phyloP scores from a whole-genome alignment of 2,888 invertebrate genomes.

The Lasioglossum oenotherae region DNA sequence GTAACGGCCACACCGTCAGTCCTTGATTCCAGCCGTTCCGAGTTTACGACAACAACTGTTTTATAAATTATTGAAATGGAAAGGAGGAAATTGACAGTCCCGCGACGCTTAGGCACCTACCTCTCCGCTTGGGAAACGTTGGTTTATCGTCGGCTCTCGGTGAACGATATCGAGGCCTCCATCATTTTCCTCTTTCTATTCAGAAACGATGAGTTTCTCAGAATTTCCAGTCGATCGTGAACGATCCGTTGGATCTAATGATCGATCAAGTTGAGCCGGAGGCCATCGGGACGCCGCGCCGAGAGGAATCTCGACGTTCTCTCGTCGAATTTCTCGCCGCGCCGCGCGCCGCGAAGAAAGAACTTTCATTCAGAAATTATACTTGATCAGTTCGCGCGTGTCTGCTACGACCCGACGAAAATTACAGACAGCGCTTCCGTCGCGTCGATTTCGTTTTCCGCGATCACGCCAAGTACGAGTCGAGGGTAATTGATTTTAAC shows the following conservation, averaged over 20 bases:
- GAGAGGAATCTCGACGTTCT: neutral
- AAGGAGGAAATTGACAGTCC: slow-evolving; percentile 40
- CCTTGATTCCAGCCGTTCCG: neutral
- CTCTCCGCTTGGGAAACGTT: neutral
- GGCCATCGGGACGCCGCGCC: neutral
- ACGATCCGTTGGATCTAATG: neutral
- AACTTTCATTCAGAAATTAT: slow-evolving; percentile 9
- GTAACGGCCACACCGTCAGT: neutral
- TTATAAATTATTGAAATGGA: slow-evolving; percentile 41
- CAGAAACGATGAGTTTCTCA: neutral
- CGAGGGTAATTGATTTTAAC: neutral
- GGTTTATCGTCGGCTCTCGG: neutral
- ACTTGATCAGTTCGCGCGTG: neutral
- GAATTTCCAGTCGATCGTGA: neutral
- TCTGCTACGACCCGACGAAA: neutral
- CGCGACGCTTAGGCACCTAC: neutral
- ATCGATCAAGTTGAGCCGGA: slow-evolving; percentile 1
- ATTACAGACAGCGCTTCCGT: neutral
- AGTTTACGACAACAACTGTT: slow-evolving; percentile 20
- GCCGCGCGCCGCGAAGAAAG: neutral
- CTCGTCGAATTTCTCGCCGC: neutral
- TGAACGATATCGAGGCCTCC: neutral
- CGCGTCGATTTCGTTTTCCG: neutral
- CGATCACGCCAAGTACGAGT: neutral
- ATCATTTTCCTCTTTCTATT: neutral